Percentiles rank a stretch among this genome's conserved stretches.
phyloP scores from a whole-genome alignment of 2,888 invertebrate species.

The Hypomecis punctinalis region DNA sequence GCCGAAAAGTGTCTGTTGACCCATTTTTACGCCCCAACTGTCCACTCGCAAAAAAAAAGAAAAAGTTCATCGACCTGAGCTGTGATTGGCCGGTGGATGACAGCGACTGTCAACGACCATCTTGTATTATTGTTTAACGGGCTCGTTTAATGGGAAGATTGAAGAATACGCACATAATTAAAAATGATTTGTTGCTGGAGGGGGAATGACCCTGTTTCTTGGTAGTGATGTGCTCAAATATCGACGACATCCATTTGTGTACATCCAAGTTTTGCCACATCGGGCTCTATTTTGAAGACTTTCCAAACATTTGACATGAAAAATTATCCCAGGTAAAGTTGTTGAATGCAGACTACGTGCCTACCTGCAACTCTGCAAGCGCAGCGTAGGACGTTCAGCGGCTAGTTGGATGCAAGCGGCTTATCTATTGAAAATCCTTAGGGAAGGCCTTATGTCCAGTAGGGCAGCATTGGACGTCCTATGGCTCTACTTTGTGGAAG shows the following conservation, averaged over 20 bases:
- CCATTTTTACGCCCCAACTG: slow-evolving; percentile 70
- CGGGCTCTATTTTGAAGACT: too few species aligned
- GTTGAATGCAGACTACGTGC: too few species aligned
- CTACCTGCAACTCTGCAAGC: too few species aligned
- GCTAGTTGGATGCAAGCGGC: too few species aligned
- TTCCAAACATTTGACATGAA: too few species aligned
- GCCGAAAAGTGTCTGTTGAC: slow-evolving; percentile 66
- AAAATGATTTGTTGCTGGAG: slow-evolving; percentile 79
- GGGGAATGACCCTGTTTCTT: slow-evolving; percentile 79
- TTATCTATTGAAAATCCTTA: too few species aligned
- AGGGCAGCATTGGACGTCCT: too few species aligned
- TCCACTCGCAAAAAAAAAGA: slow-evolving; percentile 59
- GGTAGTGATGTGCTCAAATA: slow-evolving; percentile 58
- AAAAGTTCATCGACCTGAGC: slow-evolving; percentile 65
- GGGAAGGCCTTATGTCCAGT: too few species aligned
- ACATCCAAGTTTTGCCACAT: too few species aligned
- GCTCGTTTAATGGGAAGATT: slow-evolving; percentile 72
- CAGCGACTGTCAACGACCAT: slow-evolving; percentile 46
- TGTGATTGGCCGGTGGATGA: slow-evolving; percentile 47
- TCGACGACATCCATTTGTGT: slow-evolving; percentile 20
- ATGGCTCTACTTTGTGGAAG: too few species aligned
- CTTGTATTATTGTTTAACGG: slow-evolving; percentile 64
- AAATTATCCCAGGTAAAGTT: too few species aligned
- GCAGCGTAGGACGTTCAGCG: too few species aligned
- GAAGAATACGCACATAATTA: slow-evolving; percentile 79